Conservation (phyloP, 2,888 invertebrate genomes). For the Eudemis profundana region DNA sequence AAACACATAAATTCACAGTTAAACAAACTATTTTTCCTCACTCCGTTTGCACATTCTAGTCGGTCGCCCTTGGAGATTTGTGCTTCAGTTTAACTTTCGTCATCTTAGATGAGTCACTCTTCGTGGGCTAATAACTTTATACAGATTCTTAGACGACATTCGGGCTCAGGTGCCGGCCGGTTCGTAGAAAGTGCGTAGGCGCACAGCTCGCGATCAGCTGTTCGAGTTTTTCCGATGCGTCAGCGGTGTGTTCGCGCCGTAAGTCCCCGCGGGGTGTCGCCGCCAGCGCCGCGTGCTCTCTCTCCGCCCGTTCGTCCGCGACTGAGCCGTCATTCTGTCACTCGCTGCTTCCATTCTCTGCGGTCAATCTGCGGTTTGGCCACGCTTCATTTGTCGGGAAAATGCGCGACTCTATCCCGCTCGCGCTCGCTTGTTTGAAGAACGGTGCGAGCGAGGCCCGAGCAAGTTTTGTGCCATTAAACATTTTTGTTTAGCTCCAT, state of each 20-base stretch:
- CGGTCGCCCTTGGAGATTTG: constrained; percentile 64
- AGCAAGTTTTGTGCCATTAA: constrained; percentile 78
- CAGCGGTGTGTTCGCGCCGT: constrained; percentile 44
- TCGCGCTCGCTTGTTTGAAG: constrained; percentile 54
- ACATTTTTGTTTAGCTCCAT: constrained; percentile 82
- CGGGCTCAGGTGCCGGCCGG: constrained; percentile 58
- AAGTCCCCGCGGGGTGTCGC: constrained; percentile 41
- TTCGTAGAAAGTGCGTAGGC: constrained; percentile 53
- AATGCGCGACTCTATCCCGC: constrained; percentile 74
- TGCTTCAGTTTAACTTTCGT: constrained; percentile 83
- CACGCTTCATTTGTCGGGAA: constrained; percentile 86
- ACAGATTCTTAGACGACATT: constrained; percentile 63
- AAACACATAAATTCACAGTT: constrained; percentile 36
- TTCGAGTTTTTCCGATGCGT: constrained; percentile 24
- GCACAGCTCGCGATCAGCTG: constrained; percentile 23
- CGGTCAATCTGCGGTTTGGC: constrained; percentile 86
- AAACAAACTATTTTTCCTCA: constrained; percentile 62
- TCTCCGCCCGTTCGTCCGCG: constrained; percentile 76
- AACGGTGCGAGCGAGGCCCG: constrained; percentile 65
- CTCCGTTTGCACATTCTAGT: constrained; percentile 59
- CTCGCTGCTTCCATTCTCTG: constrained; percentile 85
- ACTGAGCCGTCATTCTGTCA: constrained; percentile 85
- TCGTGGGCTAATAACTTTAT: constrained; percentile 58
- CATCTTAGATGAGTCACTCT: constrained; percentile 82
- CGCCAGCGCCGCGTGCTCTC: constrained; percentile 70